Evolutionary conservation across 2,888 invertebrate genomes (phyloP).

Genomic region (Hoplodrina blanda): DNA sequence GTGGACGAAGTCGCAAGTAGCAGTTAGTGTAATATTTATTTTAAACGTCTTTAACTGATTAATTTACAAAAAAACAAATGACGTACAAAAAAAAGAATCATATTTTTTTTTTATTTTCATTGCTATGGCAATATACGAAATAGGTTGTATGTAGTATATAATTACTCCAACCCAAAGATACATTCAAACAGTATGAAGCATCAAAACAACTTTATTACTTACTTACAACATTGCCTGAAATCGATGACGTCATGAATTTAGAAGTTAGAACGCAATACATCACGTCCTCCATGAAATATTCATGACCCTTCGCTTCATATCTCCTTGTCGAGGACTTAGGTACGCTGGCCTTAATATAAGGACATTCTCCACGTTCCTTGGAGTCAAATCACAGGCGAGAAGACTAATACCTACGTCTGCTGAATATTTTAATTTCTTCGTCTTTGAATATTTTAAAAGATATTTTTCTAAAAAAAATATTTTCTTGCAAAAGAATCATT

Average conservation of each 20-base stretch:
- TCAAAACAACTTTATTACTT: neutral
- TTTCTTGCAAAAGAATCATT: too few relatives aligned
- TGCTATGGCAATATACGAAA: too few relatives aligned
- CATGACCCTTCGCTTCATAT: slow-evolving; percentile 44
- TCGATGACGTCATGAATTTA: slow-evolving; percentile 33
- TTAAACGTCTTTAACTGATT: too few relatives aligned
- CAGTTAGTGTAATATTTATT: too few relatives aligned
- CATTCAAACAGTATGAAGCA: neutral
- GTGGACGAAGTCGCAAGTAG: too few relatives aligned
- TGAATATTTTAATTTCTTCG: slow-evolving; percentile 21
- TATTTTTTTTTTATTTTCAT: too few relatives aligned
- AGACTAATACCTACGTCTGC: neutral
- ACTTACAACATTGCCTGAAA: neutral
- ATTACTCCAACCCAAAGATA: neutral
- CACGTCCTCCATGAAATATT: slow-evolving; percentile 54
- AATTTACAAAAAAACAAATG: too few relatives aligned
- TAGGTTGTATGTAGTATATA: too few relatives aligned
- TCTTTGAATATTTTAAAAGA: neutral
- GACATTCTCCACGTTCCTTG: slow-evolving; percentile 38
- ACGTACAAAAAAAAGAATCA: too few relatives aligned
- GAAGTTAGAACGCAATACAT: slow-evolving; percentile 33
- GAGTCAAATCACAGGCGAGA: slow-evolving; percentile 17
- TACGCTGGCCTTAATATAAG: slow-evolving; percentile 40
- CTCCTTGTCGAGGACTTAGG: slow-evolving; percentile 26
- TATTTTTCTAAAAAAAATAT: neutral